A percentile compares a stretch with the other conserved stretches of the same genome.
phyloP scores from a whole-genome alignment of 2,888 invertebrate species.

The Aspidapion aeneum region DNA sequence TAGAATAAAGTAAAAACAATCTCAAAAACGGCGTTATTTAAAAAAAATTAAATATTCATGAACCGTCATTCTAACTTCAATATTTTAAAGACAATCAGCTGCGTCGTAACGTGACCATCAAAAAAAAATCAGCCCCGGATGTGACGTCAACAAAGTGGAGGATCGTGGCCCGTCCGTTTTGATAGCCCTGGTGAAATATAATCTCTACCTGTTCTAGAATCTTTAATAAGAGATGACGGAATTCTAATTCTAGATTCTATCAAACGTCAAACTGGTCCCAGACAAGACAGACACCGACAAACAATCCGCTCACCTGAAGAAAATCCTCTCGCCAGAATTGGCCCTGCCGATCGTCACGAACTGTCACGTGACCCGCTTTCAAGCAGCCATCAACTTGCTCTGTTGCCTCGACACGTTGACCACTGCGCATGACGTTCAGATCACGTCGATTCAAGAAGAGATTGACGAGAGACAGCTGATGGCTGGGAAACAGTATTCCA shows the following conservation, averaged over 20 bases:
- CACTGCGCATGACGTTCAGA: constrained; percentile 68
- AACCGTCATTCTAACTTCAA: too few relatives aligned
- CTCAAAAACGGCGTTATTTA: too few relatives aligned
- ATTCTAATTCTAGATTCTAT: constrained; percentile 25
- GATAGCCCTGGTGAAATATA: too few relatives aligned
- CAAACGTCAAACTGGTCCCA: constrained; percentile 32
- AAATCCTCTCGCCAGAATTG: constrained; percentile 76
- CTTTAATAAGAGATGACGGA: too few relatives aligned
- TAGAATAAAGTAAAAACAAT: too few relatives aligned
- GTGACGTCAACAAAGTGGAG: too few relatives aligned
- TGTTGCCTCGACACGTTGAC: constrained; percentile 88
- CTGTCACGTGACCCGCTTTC: constrained; percentile 73
- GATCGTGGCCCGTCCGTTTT: too few relatives aligned
- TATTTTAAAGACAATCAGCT: too few relatives aligned
- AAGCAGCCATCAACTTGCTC: constrained; percentile 86
- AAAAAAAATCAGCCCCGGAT: too few relatives aligned
- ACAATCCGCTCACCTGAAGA: constrained; percentile 46
- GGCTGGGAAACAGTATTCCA: constrained; percentile 61
- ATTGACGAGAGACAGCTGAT: constrained; percentile 51
- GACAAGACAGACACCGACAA: constrained; percentile 31
- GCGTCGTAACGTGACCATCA: too few relatives aligned
- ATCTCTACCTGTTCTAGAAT: too few relatives aligned
- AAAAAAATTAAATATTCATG: too few relatives aligned
- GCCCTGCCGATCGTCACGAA: constrained; percentile 71
- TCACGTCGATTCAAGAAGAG: constrained; percentile 51